Evolutionary conservation across 2,888 invertebrate species (phyloP), one percentile per base, ranked within the genome.

Genomic region (Amaurobius ferox): DNA sequence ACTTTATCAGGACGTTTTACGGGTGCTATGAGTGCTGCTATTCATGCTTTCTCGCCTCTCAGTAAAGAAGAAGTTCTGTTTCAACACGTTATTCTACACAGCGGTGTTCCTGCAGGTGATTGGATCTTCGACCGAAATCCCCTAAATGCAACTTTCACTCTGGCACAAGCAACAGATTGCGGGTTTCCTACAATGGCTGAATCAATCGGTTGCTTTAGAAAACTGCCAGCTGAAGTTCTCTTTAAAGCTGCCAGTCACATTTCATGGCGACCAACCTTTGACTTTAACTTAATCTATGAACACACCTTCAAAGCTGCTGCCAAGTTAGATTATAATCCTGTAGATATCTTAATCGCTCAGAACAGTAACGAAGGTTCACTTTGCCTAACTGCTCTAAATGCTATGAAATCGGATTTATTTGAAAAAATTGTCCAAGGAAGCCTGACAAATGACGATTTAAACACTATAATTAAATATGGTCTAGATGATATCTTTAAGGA

Each of bases 1-100:
- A 91, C 91, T 0, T 77, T 91, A 9, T 90, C 90, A 23, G 91
- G 91, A 16, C 89, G 90, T 55, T 90, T 90, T 66, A 88, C 91
- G 5, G 91, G 91, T 3, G 88, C 91, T n/a, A 89, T 90, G 89
- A 89, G 90, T 30, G 90, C 90, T 5, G 89, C 90, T 0, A 88
- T 89, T 5, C 88, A 89, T 7, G 26, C 88, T 1, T 86, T 87
- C 23, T 88, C 89, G 3, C 87, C 88, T 0, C 30, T 76, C n/a
- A 76, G 76, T 16, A 26, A 48, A 26, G 67, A 87, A 29, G 66
- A 79, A 26, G 83, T 87, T 1, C 66, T 90, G 35, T 90, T 89
- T 76, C 70, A 88, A 1, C 40, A 89, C 61, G 89, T 89, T 26
- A 89, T 90, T 23, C 79, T 90, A 5, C 90, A 90, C 73, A 90